Evolutionary conservation across 2,888 invertebrate genomes (phyloP).

Genomic region (Blastobasis lacticolella): DNA sequence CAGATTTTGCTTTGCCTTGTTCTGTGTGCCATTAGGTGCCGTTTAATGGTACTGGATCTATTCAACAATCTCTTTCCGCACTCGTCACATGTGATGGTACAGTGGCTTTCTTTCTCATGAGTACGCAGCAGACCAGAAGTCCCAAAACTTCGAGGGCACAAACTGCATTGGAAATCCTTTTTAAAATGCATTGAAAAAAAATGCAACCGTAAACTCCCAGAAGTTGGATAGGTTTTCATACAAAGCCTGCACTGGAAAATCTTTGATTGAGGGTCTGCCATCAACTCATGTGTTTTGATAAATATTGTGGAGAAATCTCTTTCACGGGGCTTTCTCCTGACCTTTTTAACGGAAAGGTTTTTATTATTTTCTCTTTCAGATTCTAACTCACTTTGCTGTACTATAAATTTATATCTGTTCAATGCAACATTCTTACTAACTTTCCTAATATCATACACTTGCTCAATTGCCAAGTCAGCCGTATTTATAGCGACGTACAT

Average conservation of each 20-base stretch:
- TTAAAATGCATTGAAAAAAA: constrained; percentile 10
- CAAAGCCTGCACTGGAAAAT: constrained; percentile 8
- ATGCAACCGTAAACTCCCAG: constrained; percentile 6
- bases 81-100: background rate
- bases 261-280: constrained; percentile 3
- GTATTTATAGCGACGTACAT: constrained; percentile 5
- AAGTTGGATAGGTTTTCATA: constrained; percentile 5
- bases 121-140: constrained; percentile 6
- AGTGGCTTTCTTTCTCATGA: constrained; percentile 4
- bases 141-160: constrained; percentile 7
- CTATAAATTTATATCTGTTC: background rate
- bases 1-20: background rate
- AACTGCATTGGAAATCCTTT: constrained; percentile 5
- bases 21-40: constrained; percentile 1
- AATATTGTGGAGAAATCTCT: constrained; percentile 9
- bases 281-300: constrained; percentile 8
- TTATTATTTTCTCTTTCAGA: background rate
- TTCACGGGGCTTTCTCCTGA: background rate
- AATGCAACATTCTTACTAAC: background rate
- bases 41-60: constrained; percentile 6
- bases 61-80: constrained; percentile 6
- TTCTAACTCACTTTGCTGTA: background rate
- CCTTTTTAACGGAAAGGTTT: no score
- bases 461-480: constrained; percentile 3
- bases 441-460: constrained; percentile 6